A percentile compares a stretch with the other conserved stretches of the same genome.
Evolutionary conservation across 2,797 vertebrate genomes (phyloP).

Genomic region (Sebastes dallii): DNA sequence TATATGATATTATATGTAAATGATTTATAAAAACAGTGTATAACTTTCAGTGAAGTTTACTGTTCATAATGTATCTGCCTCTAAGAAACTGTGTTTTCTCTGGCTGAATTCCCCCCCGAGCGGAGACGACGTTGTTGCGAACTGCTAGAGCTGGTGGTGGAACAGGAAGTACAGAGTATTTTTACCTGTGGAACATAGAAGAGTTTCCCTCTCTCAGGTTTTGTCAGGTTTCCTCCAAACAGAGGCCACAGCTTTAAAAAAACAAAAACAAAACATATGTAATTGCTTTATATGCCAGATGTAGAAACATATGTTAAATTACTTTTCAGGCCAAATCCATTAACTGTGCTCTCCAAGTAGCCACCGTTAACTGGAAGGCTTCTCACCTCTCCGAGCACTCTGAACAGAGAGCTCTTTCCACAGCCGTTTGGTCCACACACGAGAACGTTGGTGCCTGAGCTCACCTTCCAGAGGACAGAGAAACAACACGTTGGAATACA

Average conservation of each 20-base stretch:
- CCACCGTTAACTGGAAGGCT: background rate
- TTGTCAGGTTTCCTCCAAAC: slow-evolving; percentile 94
- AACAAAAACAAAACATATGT: background rate
- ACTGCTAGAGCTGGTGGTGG: background rate
- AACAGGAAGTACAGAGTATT: background rate
- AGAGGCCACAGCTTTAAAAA: slow-evolving; percentile 92
- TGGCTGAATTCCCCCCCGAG: too few species aligned
- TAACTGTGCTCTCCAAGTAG: background rate
- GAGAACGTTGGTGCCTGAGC: slow-evolving; percentile 94
- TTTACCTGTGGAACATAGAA: slow-evolving; percentile 98
- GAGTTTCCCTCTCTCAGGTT: slow-evolving; percentile 96
- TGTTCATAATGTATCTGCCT: too few species aligned
- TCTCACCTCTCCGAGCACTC: slow-evolving; percentile 94
- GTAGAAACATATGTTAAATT: background rate
- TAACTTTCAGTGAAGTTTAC: too few species aligned
- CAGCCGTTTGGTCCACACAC: slow-evolving; percentile 98
- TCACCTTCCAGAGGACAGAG: slow-evolving; percentile 81
- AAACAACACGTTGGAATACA: background rate
- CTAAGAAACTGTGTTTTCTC: too few species aligned
- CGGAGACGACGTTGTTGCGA: background rate
- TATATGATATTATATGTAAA: background rate
- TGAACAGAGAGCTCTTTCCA: slow-evolving; percentile 97
- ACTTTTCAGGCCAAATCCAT: background rate
- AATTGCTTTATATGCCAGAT: background rate
- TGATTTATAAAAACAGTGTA: background rate